Base-by-base conservation (phyloP, 2,797 vertebrate genomes). In the Tokudaia muenninki region DNA sequence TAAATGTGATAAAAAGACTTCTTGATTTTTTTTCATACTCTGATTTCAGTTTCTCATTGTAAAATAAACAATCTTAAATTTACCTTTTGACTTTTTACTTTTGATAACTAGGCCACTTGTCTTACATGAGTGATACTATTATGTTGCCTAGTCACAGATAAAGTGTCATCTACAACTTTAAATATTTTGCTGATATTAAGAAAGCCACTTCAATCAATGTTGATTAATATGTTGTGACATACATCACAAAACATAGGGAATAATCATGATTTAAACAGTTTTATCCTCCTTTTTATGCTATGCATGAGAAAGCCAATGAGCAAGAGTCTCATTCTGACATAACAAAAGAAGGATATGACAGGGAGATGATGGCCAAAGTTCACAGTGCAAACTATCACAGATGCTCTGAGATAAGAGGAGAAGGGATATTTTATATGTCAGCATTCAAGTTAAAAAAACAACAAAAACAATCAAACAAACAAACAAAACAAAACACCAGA, bases 1-100 rank as follows among this genome's bases (percentile, higher is more conserved):
- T 37, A 72, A 72, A 72, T 72, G 6, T 70, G 67, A 19, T n/a
- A 70, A 37, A 72, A 72, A 72, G 34, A n/a, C 14, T 9, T 37
- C 67, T 72, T 37, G 11, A 70, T 8, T n/a, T 96, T 91, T 77
- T 61, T 10, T 65, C 37, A 31, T 61, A 67, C 3, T 21, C 1
- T 83, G 10, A 67, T 31, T 94, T 52, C 1, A 31, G 37, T 44
- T 93, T 93, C 87, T 92, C 9, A 63, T 44, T 89, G 21, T 72
- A 59, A 29, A 50, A 5, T 13, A 87, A 59, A 19, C 29, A 34
- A 41, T 55, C 24, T 61, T 47, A 92, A 88, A 24, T 37, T 87
- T 21, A 91, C 34, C 41, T 50, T 87, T 88, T 12, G 57, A n/a
- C 34, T 37, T 82, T 87, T 77, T 70, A 52, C 44, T 17, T 44